phyloP scores from a whole-genome alignment of 1,140 invertebrate genomes.

The Scaptomyza graminum region DNA sequence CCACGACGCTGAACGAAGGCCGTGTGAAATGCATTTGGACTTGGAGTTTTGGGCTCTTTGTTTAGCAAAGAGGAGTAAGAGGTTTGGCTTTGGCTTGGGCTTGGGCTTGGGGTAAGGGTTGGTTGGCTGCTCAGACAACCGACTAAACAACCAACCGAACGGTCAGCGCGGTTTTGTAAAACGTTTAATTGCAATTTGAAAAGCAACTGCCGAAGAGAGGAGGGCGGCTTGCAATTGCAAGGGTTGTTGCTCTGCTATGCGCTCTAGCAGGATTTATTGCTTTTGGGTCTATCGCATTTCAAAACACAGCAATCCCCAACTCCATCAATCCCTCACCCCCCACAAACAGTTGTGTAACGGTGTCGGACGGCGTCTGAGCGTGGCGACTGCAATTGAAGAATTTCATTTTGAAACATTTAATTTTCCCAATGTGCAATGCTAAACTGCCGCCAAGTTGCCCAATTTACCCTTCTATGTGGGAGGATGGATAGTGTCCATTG shows the following conservation, averaged over 20 bases:
- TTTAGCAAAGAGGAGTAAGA: conserved; percentile 70
- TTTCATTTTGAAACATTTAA: conserved; percentile 82
- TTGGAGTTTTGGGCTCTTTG: conserved; percentile 31
- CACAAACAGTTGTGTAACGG: conserved; percentile 6
- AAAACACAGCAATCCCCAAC: neutral
- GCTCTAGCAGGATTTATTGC: conserved; percentile 67
- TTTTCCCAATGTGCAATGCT: conserved; percentile 70
- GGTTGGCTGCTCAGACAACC: conserved; percentile 45
- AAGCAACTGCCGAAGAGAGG: conserved; percentile 55
- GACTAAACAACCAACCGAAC: conserved; percentile 35
- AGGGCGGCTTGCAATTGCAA: conserved; percentile 36
- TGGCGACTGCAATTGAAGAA: conserved; percentile 80
- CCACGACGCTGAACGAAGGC: conserved; percentile 52
- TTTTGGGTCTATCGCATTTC: conserved; percentile 70
- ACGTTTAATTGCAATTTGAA: conserved; percentile 82
- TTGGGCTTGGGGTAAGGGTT: neutral
- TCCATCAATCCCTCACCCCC: neutral
- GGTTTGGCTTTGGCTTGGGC: neutral
- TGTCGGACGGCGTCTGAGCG: conserved; percentile 57
- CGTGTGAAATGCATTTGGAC: conserved; percentile 59
- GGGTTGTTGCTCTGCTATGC: conserved; percentile 51
- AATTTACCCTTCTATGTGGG: neutral
- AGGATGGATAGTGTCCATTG: conserved; percentile 29
- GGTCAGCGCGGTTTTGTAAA: conserved; percentile 81
- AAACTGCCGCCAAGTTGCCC: conserved; percentile 38